Evolutionary conservation across 92 coral and sea anemone species (phyloP).

Genomic region (Bergia puertoricense): DNA sequence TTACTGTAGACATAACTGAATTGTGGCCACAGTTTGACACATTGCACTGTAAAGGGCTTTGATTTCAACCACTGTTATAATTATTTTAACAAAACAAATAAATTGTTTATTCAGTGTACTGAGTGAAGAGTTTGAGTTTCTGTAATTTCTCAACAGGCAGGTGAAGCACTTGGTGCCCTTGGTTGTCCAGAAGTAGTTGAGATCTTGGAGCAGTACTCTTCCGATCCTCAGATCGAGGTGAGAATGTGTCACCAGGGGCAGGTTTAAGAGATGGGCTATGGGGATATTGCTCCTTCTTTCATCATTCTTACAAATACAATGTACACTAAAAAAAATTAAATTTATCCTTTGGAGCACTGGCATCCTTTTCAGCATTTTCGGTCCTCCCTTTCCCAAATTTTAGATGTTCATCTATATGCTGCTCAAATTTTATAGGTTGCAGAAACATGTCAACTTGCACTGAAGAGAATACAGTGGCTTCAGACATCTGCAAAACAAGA

Average conservation of each 20-base stretch:
- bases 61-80: no score
- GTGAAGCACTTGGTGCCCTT: slow-evolving; percentile 99
- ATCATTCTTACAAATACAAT: neutral
- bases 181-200: slow-evolving; percentile 81
- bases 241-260: neutral
- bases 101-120: neutral
- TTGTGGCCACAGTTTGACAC: neutral
- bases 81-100: no score
- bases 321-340: neutral
- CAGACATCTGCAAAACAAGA: slow-evolving; percentile 60
- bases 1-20: neutral
- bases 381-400: neutral
- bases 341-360: no score
- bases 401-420: no score
- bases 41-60: no score
- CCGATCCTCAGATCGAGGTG: slow-evolving; percentile 91
- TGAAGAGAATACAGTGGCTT: slow-evolving; percentile 94
- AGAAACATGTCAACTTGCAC: slow-evolving; percentile 94
- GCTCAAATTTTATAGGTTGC: slow-evolving; percentile 66
- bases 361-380: neutral
- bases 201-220: slow-evolving; percentile 61
- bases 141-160: slow-evolving; percentile 65
- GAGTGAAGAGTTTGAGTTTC: neutral
- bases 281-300: neutral
- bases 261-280: neutral